phyloP scores from a whole-genome alignment of 2,113 vertebrate genomes.

The Phylloscopus trochilus region DNA sequence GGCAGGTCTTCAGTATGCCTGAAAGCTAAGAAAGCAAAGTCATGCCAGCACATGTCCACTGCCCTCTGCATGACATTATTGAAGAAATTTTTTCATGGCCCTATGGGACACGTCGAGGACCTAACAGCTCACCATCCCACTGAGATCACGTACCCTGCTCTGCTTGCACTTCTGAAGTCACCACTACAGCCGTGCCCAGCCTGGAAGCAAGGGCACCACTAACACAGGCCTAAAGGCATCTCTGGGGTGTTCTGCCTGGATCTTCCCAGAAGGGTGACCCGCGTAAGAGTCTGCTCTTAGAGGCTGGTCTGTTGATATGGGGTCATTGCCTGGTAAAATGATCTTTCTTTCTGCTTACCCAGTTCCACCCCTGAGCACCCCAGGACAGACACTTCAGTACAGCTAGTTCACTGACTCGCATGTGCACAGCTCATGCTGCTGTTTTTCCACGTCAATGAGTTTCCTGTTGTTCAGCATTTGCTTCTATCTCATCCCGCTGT shows the following conservation, averaged over 20 bases:
- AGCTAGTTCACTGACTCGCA: background rate
- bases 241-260: background rate
- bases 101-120: background rate
- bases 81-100: background rate
- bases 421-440: background rate
- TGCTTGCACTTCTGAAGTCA: background rate
- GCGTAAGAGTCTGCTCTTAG: background rate
- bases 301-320: background rate
- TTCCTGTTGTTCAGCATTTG: background rate
- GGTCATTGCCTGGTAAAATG: background rate
- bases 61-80: background rate
- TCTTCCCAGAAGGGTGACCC: background rate
- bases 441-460: background rate
- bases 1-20: background rate
- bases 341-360: background rate
- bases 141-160: rapidly evolving
- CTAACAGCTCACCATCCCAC: background rate
- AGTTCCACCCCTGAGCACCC: background rate
- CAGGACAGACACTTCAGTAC: background rate
- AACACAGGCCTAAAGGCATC: background rate
- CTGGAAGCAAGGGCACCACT: background rate
- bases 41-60: background rate
- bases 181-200: background rate
- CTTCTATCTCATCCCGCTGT: background rate
- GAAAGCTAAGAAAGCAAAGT: background rate